These are phyloP conservation scores for Rhamphomyia laevipes DNA, from an alignment of 2,888 invertebrate genomes.

Conservation along the genomic window DNA sequence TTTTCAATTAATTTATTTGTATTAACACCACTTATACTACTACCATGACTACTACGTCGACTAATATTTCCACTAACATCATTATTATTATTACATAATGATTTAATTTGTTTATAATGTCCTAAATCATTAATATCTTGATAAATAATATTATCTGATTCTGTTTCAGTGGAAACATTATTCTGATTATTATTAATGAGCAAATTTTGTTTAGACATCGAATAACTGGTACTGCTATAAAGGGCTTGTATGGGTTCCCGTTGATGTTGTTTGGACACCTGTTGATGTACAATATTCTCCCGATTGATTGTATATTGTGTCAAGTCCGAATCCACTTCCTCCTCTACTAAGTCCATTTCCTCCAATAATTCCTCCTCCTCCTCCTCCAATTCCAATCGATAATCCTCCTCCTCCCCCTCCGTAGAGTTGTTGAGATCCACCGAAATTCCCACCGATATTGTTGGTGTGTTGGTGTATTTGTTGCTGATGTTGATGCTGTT, in stretches of 20 bases:
- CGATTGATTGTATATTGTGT: slow-evolving; percentile 43
- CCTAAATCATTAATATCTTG: slow-evolving; percentile 37
- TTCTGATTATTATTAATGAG: slow-evolving; percentile 22
- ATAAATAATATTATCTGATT: slow-evolving; percentile 38
- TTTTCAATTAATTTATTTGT: slow-evolving; percentile 3
- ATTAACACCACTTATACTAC: slow-evolving; percentile 16
- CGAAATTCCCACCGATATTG: slow-evolving; percentile 33
- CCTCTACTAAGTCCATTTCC: slow-evolving; percentile 34
- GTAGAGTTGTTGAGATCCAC: slow-evolving; percentile 39
- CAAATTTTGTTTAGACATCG: slow-evolving; percentile 39
- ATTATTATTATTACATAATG: slow-evolving; percentile 1
- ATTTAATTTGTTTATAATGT: slow-evolving; percentile 24
- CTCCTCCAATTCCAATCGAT: slow-evolving; percentile 32
- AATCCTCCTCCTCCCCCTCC: slow-evolving; percentile 38
- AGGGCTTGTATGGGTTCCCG: slow-evolving; percentile 32
- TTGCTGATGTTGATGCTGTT: slow-evolving; percentile 23
- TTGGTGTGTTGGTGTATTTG: slow-evolving; percentile 24
- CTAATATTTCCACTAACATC: slow-evolving; percentile 23
- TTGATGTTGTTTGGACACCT: slow-evolving; percentile 25
- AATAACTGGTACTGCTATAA: slow-evolving; percentile 41
- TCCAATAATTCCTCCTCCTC: slow-evolving; percentile 32
- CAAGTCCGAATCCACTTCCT: slow-evolving; percentile 39
- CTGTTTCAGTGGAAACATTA: slow-evolving; percentile 35
- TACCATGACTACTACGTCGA: slow-evolving; percentile 26
- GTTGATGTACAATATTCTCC: slow-evolving; percentile 39